phyloP scores from a whole-genome alignment of 2,113 vertebrate species.

The Larimichthys crocea region DNA sequence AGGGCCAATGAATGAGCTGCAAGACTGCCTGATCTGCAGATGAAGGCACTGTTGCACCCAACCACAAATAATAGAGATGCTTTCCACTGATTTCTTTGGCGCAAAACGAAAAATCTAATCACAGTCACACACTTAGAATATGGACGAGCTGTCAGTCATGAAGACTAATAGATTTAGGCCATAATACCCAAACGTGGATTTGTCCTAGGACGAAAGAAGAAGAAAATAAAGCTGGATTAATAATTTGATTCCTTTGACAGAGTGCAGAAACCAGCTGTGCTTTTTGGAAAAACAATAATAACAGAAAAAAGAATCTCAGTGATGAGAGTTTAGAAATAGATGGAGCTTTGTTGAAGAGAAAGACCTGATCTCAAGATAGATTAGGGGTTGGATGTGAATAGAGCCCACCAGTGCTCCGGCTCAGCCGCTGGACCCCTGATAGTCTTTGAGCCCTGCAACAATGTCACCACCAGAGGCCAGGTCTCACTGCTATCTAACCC shows the following conservation, averaged over 20 bases:
- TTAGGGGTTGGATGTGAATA: constrained; percentile 88
- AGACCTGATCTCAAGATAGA: constrained; percentile 82
- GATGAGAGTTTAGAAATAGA: constrained; percentile 84
- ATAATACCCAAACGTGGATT: constrained; percentile 75
- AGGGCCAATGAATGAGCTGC: neutral
- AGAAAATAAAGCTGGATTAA: constrained; percentile 83
- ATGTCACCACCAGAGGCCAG: constrained; percentile 89
- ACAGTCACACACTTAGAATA: constrained; percentile 32
- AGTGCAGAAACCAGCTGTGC: constrained; percentile 86
- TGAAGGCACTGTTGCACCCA: neutral
- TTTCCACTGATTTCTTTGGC: neutral
- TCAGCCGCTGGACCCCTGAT: constrained; percentile 85
- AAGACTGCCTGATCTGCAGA: neutral
- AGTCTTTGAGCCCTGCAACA: constrained; percentile 87
- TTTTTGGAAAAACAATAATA: constrained; percentile 88
- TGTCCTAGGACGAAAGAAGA: constrained; percentile 21
- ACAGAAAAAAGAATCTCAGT: constrained; percentile 72
- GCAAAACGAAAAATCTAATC: constrained; percentile 29
- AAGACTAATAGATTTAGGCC: constrained; percentile 74
- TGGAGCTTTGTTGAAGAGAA: constrained; percentile 80
- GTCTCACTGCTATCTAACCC: constrained; percentile 88
- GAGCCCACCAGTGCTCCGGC: constrained; percentile 83
- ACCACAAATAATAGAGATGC: neutral
- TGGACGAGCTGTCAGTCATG: constrained; percentile 77
- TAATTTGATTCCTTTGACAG: constrained; percentile 89